Evolutionary conservation across 1,140 invertebrate genomes (phyloP).

Genomic region (Chrysoperla carnea): DNA sequence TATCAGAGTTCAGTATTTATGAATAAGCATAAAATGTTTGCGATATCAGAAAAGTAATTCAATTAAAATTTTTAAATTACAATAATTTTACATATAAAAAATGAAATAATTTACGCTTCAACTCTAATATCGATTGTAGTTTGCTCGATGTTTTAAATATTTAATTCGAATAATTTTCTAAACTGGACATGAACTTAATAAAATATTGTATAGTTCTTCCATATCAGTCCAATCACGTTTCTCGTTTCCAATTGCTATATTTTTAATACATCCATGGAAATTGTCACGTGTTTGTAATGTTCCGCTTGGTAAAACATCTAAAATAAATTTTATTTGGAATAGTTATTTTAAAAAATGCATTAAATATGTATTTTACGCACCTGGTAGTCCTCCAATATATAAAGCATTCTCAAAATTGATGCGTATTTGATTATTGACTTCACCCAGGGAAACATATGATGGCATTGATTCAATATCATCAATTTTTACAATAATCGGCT

Average conservation of each 20-base stretch:
- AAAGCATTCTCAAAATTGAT: constrained; percentile 39
- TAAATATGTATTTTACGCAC: constrained; percentile 30
- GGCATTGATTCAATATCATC: constrained; percentile 30
- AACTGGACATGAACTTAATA: constrained; percentile 68
- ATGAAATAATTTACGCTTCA: too few relatives aligned
- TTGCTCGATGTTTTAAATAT: too few relatives aligned
- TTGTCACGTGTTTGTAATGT: constrained; percentile 52
- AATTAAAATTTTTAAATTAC: too few relatives aligned
- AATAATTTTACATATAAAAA: too few relatives aligned
- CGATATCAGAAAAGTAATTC: too few relatives aligned
- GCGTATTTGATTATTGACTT: constrained; percentile 19
- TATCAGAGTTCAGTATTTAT: too few relatives aligned
- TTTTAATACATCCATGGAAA: constrained; percentile 82
- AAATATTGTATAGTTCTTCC: constrained; percentile 62
- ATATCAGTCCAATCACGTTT: constrained; percentile 68
- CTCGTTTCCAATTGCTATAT: constrained; percentile 49
- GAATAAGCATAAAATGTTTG: too few relatives aligned
- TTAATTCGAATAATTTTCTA: too few relatives aligned
- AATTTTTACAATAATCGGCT: constrained; percentile 45
- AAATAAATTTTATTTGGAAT: not conserved
- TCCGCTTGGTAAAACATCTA: constrained; percentile 17
- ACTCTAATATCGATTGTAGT: too few relatives aligned
- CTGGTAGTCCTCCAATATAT: constrained; percentile 73
- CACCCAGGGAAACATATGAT: constrained; percentile 14
- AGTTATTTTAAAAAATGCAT: too few relatives aligned